phyloP scores from a whole-genome alignment of 2,797 vertebrate species.

The Hyperoplus immaculatus region DNA sequence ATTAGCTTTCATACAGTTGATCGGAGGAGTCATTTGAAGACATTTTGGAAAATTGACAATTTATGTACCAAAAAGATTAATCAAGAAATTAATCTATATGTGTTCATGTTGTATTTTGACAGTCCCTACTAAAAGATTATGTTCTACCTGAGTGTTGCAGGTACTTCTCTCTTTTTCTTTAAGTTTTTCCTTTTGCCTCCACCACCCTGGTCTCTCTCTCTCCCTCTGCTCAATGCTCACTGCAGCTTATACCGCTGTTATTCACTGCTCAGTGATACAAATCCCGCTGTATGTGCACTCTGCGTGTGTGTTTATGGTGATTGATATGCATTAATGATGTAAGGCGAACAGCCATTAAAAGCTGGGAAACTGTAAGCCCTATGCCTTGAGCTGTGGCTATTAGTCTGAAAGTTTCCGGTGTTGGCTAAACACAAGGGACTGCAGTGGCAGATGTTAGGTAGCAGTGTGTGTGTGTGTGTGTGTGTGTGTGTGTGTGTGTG shows the following conservation, averaged over 20 bases:
- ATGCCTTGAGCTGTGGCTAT: constrained; percentile 77
- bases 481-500: constrained; percentile 52
- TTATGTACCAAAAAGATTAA: not conserved
- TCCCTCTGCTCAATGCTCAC: constrained; percentile 47
- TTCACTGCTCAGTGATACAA: constrained; percentile 71
- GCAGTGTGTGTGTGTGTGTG: constrained; percentile 33
- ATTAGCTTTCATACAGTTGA: not conserved
- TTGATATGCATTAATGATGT: constrained; percentile 82
- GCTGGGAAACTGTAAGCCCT: constrained; percentile 74
- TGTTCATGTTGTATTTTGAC: no score
- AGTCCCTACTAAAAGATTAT: no score
- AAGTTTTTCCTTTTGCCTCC: constrained; percentile 9
- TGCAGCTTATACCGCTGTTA: constrained; percentile 58
- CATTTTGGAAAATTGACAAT: not conserved
- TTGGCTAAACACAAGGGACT: constrained; percentile 78
- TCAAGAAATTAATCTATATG: not conserved
- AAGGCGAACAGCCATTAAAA: constrained; percentile 77
- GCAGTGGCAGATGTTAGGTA: constrained; percentile 76
- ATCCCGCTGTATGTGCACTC: constrained; percentile 46
- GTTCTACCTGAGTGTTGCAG: constrained; percentile 1
- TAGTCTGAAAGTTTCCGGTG: constrained; percentile 80
- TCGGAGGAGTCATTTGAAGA: not conserved
- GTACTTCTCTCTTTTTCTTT: constrained; percentile 20
- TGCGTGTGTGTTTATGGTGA: constrained; percentile 70
- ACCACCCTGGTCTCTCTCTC: constrained; percentile 32